phyloP scores from a whole-genome alignment of 2,113 vertebrate genomes.

The Boleophthalmus pectinirostris region DNA sequence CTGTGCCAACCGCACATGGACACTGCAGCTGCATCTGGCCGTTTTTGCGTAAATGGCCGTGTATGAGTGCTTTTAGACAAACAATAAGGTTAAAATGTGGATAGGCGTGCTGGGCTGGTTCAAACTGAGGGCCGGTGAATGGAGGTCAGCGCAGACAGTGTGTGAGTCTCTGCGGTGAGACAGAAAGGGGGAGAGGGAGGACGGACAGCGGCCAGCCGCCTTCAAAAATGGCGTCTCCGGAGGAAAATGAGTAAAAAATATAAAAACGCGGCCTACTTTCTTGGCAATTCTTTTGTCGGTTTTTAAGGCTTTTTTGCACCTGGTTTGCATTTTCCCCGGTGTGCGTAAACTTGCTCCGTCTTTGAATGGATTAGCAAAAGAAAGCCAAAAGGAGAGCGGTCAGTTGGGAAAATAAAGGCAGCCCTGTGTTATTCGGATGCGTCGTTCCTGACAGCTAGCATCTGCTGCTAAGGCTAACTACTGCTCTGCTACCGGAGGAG shows the following conservation, averaged over 20 bases:
- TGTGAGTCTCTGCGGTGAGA: constrained; percentile 59
- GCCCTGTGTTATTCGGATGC: constrained; percentile 77
- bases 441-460: constrained; percentile 80
- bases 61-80: neutral
- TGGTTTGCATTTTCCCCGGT: neutral
- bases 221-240: constrained; percentile 84
- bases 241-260: constrained; percentile 80
- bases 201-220: constrained; percentile 75
- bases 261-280: constrained; percentile 72
- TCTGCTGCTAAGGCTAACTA: constrained; percentile 64
- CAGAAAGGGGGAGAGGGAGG: constrained; percentile 62
- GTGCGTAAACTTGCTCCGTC: constrained; percentile 15
- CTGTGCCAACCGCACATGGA: constrained; percentile 32
- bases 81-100: constrained; percentile 19
- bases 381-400: constrained; percentile 16
- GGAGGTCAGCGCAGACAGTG: constrained; percentile 71
- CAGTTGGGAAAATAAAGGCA: constrained; percentile 57
- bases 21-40: constrained; percentile 15
- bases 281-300: constrained; percentile 40
- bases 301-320: neutral
- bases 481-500: constrained; percentile 48
- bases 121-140: constrained; percentile 54
- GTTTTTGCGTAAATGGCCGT: constrained; percentile 18
- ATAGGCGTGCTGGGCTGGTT: constrained; percentile 22
- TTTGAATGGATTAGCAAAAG: constrained; percentile 13